These are phyloP conservation scores for Venustaconcha ellipsiformis DNA, from an alignment of 1,140 invertebrate genomes.

Conservation along the genomic window DNA sequence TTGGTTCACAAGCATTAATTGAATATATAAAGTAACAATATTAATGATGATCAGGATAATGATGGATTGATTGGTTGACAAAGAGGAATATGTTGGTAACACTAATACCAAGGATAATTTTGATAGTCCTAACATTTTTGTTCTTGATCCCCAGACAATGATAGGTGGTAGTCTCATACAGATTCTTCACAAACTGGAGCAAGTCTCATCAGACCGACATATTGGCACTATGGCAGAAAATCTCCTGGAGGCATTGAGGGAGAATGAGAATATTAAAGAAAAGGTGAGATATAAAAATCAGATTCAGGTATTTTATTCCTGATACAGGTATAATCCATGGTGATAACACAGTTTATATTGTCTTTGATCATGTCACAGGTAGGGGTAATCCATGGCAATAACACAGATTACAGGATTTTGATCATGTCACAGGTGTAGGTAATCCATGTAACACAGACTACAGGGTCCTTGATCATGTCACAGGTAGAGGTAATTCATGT, in stretches of 20 bases:
- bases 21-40: no score
- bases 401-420: no score
- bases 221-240: constrained; percentile 97
- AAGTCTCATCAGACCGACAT: constrained; percentile 97
- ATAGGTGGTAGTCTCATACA: constrained; percentile 44
- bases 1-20: no score
- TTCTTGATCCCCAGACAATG: constrained; percentile 9
- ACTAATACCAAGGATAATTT: no score
- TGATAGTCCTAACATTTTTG: no score
- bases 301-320: neutral
- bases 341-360: neutral
- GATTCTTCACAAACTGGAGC: constrained; percentile 91
- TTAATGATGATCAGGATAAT: no score
- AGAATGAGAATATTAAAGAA: constrained; percentile 76
- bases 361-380: no score
- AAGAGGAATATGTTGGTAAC: no score
- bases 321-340: neutral
- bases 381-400: neutral
- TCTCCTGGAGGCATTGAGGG: constrained; percentile 87
- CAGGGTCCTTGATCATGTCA: no score
- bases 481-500: neutral
- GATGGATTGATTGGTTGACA: no score
- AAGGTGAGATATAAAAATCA: constrained; percentile 47
- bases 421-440: no score
- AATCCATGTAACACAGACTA: no score